A percentile compares a stretch with the other conserved stretches of the same genome.
Conservation (phyloP, 1,140 invertebrate genomes). For the Pseudomyrmex dendroicus region DNA sequence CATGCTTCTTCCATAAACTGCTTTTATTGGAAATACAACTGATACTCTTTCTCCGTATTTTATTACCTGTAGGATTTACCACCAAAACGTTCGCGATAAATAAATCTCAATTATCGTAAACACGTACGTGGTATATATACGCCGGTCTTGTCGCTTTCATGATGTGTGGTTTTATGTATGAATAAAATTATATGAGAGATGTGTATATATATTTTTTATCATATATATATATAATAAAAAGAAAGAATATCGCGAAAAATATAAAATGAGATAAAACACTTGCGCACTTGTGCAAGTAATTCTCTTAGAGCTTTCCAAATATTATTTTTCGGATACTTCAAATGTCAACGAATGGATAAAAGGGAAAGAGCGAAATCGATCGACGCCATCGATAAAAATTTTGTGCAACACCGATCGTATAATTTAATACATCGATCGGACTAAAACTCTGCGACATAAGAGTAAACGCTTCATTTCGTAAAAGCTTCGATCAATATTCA, state of each 20-base stretch:
- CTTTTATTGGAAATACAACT: slow-evolving; percentile 42
- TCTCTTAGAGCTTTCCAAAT: not conserved
- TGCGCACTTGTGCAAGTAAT: not conserved
- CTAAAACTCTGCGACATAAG: not conserved
- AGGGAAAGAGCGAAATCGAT: not conserved
- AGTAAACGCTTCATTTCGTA: not conserved
- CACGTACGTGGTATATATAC: not conserved
- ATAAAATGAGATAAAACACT: not conserved
- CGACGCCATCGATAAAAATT: not conserved
- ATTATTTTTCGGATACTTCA: not conserved
- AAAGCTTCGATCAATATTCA: slow-evolving; percentile 36
- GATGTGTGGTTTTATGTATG: not conserved
- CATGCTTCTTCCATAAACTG: slow-evolving; percentile 36
- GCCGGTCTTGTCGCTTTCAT: not conserved
- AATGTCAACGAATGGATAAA: not conserved
- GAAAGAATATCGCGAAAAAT: not conserved
- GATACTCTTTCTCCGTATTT: slow-evolving; percentile 7
- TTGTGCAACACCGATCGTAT: not conserved
- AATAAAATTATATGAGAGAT: too few relatives aligned
- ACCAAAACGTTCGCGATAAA: slow-evolving; percentile 12
- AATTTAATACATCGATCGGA: slow-evolving; percentile 8
- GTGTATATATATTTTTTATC: too few relatives aligned
- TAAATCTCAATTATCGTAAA: not conserved
- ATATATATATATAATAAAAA: not conserved
- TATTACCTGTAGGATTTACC: slow-evolving; percentile 10